A percentile compares a stretch with the other conserved stretches of the same genome.
Conservation (phyloP, 2,888 invertebrate genomes). For the Maniola hyperantus region DNA sequence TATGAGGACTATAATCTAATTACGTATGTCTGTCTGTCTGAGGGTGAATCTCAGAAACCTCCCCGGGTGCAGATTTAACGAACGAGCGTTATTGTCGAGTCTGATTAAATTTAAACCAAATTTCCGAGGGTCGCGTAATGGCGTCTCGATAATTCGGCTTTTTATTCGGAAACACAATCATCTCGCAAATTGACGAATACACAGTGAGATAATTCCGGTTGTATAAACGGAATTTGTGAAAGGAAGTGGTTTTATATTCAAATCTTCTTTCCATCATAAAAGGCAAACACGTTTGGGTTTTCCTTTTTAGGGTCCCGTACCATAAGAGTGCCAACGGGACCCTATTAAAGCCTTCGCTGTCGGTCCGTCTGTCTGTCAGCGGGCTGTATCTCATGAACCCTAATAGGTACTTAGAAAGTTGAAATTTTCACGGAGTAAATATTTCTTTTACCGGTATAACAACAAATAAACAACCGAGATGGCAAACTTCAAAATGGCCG, state of each 20-base stretch:
- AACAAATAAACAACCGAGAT: no score
- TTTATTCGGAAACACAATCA: conserved; percentile 33
- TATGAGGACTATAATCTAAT: conserved; percentile 51
- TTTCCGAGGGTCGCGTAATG: conserved; percentile 39
- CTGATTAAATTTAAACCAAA: conserved; percentile 53
- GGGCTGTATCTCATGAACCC: no score
- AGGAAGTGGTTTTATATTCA: conserved; percentile 9
- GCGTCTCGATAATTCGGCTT: conserved; percentile 34
- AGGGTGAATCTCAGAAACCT: conserved; percentile 39
- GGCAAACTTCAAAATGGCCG: no score
- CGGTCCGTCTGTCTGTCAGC: no score
- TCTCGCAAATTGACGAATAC: conserved; percentile 33
- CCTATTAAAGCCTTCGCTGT: no score
- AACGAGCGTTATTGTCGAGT: conserved; percentile 50
- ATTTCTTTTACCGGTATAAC: no score
- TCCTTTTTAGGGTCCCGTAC: background rate
- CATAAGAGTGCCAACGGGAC: no score
- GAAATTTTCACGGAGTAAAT: no score
- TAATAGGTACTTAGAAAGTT: no score
- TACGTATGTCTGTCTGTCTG: conserved; percentile 51
- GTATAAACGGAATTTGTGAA: conserved; percentile 17
- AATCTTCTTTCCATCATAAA: background rate
- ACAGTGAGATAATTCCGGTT: conserved; percentile 30
- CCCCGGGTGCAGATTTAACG: conserved; percentile 45
- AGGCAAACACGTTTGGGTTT: background rate